These are phyloP conservation scores for Stictocephala bisonia DNA, from an alignment of 2,888 invertebrate species.

Conservation along the genomic window DNA sequence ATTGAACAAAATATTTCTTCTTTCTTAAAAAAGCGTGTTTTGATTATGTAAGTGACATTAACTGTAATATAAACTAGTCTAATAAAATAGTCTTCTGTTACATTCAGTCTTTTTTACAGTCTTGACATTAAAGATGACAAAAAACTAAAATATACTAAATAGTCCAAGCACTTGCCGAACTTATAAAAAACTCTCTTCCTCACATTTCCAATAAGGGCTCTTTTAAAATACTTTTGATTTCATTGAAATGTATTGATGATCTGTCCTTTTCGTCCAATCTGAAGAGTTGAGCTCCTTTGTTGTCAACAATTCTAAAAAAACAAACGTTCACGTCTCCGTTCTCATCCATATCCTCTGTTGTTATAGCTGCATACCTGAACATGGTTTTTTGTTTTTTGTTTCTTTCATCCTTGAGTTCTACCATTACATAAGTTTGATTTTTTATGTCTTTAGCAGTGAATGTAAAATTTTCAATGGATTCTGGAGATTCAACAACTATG, in stretches of 20 bases:
- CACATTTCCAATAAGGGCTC: background rate
- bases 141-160: too few relatives aligned
- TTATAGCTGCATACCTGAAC: background rate
- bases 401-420: slow-evolving; percentile 9
- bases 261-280: background rate
- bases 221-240: slow-evolving; percentile 12
- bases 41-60: too few relatives aligned
- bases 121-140: too few relatives aligned
- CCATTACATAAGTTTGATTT: background rate
- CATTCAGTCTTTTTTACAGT: too few relatives aligned
- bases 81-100: too few relatives aligned
- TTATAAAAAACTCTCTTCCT: too few relatives aligned
- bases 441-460: slow-evolving; percentile 7
- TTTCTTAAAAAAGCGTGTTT: too few relatives aligned
- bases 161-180: too few relatives aligned
- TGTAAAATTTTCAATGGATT: background rate
- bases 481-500: background rate
- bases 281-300: background rate
- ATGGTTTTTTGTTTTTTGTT: background rate
- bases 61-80: too few relatives aligned
- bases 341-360: background rate
- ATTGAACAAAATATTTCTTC: too few relatives aligned
- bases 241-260: background rate
- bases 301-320: background rate
- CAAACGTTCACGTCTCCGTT: background rate